Conservation (phyloP, 1,140 invertebrate species). For the Charaxes varanes region DNA sequence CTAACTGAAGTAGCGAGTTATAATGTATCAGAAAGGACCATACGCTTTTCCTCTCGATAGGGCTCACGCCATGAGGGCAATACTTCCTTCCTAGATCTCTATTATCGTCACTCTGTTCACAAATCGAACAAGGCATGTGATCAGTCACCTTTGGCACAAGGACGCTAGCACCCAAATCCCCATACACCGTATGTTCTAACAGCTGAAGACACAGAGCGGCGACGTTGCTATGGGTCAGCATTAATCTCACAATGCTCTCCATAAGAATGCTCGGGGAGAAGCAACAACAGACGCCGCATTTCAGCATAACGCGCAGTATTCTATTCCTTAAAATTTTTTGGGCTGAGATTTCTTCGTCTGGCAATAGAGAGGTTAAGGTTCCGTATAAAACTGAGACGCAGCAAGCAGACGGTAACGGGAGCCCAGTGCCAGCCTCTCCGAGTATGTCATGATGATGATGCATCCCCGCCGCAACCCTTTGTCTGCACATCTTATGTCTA, state of each 20-base stretch:
- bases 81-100: constrained; percentile 37
- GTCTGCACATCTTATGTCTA: constrained; percentile 72
- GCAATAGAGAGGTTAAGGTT: constrained; percentile 71
- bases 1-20: constrained; percentile 71
- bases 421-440: constrained; percentile 51
- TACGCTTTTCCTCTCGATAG: constrained; percentile 53
- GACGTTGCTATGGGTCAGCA: constrained; percentile 45
- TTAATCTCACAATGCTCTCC: constrained; percentile 55
- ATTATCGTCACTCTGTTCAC: constrained; percentile 45
- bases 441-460: constrained; percentile 78
- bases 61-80: constrained; percentile 41
- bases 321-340: constrained; percentile 66
- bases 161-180: constrained; percentile 73
- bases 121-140: constrained; percentile 54
- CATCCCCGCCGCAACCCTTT: constrained; percentile 49
- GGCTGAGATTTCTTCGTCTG: constrained; percentile 62
- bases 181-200: constrained; percentile 76
- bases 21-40: constrained; percentile 78
- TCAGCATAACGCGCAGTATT: constrained; percentile 74
- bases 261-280: constrained; percentile 71
- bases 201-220: constrained; percentile 57
- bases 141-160: constrained; percentile 43
- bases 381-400: constrained; percentile 76
- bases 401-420: constrained; percentile 60
- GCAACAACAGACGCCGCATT: constrained; percentile 79